These are phyloP conservation scores for Mystacornis crossleyi DNA, from an alignment of 2,113 vertebrate species.

Conservation along the genomic window DNA sequence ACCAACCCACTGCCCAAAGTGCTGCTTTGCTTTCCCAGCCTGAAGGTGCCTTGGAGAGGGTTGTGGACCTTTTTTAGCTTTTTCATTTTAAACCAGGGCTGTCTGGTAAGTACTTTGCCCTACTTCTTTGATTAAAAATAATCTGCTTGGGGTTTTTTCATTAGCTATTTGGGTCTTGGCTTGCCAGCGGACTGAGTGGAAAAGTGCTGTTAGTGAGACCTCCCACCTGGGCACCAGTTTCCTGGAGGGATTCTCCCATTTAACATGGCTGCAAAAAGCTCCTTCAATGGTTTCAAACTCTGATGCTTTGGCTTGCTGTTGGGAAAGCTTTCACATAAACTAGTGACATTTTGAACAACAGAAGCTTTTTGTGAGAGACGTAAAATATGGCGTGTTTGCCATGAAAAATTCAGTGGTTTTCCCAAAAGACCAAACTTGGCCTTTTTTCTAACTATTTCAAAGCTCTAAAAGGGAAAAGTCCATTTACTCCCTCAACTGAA, in stretches of 20 bases:
- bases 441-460: neutral
- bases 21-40: neutral
- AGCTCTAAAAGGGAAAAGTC: neutral
- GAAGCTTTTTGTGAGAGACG: neutral
- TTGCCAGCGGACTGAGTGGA: neutral
- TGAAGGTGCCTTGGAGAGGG: neutral
- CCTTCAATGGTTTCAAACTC: neutral
- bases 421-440: neutral
- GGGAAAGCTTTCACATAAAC: neutral
- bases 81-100: neutral
- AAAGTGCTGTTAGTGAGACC: neutral
- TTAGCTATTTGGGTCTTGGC: constrained; percentile 42
- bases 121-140: constrained; percentile 63
- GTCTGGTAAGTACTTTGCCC: neutral
- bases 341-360: neutral
- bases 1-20: neutral
- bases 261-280: neutral
- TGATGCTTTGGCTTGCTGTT: neutral
- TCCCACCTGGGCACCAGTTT: neutral
- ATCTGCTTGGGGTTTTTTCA: neutral
- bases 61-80: neutral
- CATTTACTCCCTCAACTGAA: neutral
- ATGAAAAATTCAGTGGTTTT: neutral
- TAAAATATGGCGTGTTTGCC: neutral
- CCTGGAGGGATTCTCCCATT: neutral